Evolutionary conservation across 2,888 invertebrate genomes (phyloP).

Genomic region (Yponomeuta malinellus): DNA sequence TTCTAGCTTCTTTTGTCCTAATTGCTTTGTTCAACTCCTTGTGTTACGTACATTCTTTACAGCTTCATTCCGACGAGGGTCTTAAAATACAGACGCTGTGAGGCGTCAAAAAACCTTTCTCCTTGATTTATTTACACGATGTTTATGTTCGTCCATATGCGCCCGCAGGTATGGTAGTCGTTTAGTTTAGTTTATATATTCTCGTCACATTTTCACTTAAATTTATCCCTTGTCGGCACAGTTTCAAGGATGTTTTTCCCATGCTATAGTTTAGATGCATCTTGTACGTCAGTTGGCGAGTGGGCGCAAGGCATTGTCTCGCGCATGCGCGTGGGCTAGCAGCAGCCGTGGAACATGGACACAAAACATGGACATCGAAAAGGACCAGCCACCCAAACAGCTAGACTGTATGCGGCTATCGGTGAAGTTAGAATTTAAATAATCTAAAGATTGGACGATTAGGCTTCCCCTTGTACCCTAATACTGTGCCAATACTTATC

Average conservation of each 20-base stretch:
- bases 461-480: no score
- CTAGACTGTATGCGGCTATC: no score
- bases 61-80: not conserved
- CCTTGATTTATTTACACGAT: slow-evolving; percentile 66
- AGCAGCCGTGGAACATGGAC: not conserved
- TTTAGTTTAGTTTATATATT: slow-evolving; percentile 50
- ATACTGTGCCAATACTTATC: no score
- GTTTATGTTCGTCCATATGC: slow-evolving; percentile 45
- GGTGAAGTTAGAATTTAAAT: no score
- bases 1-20: not conserved
- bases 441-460: no score
- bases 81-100: slow-evolving; percentile 39
- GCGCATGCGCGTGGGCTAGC: not conserved
- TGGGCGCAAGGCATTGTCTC: slow-evolving; percentile 5
- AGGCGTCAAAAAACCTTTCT: slow-evolving; percentile 48
- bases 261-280: not conserved
- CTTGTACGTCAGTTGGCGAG: not conserved
- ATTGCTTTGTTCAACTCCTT: not conserved
- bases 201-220: slow-evolving; percentile 21
- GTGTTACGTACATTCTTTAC: not conserved
- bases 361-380: not conserved
- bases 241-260: slow-evolving; percentile 6
- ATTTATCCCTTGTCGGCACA: slow-evolving; percentile 19
- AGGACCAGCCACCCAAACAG: no score
- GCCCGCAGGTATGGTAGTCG: slow-evolving; percentile 39